Evolutionary conservation across 1,140 invertebrate species (phyloP).

Genomic region (Eumeta japonica): DNA sequence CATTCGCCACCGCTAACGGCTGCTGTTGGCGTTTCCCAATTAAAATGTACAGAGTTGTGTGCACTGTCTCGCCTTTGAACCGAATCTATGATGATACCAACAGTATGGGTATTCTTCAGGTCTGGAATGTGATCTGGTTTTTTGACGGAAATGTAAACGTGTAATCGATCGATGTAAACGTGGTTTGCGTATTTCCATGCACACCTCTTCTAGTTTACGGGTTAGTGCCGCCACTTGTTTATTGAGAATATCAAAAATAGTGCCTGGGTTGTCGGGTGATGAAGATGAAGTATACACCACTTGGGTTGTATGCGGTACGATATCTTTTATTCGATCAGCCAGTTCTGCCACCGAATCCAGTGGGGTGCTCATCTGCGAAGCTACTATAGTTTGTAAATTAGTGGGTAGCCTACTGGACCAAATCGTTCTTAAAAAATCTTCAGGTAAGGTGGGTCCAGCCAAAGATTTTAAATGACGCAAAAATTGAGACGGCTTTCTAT

Average conservation of each 20-base stretch:
- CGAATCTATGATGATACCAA: slow-evolving; percentile 8
- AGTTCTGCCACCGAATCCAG: slow-evolving; percentile 6
- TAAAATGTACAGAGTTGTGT: slow-evolving; percentile 12
- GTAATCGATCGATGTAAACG: not conserved
- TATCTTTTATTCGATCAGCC: slow-evolving; percentile 4
- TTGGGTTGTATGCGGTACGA: not conserved
- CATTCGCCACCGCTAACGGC: slow-evolving; percentile 19
- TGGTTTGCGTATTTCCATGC: not conserved
- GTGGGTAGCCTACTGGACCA: slow-evolving; percentile 20
- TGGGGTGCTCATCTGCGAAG: slow-evolving; percentile 2
- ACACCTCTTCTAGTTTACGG: no score
- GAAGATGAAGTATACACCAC: no score
- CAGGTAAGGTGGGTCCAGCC: slow-evolving; percentile 9
- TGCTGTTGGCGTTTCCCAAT: slow-evolving; percentile 15
- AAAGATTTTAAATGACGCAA: slow-evolving; percentile 6
- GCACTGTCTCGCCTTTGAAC: slow-evolving; percentile 8
- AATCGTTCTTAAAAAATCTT: slow-evolving; percentile 15
- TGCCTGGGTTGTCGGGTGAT: slow-evolving; percentile 2
- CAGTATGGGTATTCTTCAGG: slow-evolving; percentile 11
- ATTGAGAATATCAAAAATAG: not conserved
- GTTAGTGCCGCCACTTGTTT: slow-evolving; percentile 1
- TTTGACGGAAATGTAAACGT: not conserved
- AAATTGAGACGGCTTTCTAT: no score
- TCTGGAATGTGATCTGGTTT: slow-evolving; percentile 4
- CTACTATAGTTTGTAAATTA: slow-evolving; percentile 7